Percentiles rank a stretch among this genome's conserved stretches.
Conservation (phyloP, 2,888 invertebrate genomes). For the Brachypalpus laphriformis region DNA sequence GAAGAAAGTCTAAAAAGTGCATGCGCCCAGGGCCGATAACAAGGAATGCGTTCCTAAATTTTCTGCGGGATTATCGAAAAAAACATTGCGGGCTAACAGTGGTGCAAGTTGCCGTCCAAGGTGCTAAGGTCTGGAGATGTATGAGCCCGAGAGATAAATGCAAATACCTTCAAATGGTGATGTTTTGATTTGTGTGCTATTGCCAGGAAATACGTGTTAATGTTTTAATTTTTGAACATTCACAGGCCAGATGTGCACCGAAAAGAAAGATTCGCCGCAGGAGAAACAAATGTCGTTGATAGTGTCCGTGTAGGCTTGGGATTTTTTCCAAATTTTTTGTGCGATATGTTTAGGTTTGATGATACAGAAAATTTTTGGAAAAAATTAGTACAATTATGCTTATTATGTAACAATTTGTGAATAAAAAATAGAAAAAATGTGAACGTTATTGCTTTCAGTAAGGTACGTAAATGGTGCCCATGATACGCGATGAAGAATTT, state of each 20-base stretch:
- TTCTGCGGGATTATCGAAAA: conserved; percentile 11
- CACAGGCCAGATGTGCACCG: not conserved
- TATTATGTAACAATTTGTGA: not conserved
- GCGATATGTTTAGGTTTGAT: not conserved
- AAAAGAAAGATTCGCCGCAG: not conserved
- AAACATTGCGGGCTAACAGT: not conserved
- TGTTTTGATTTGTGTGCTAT: not conserved
- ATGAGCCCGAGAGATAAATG: not conserved
- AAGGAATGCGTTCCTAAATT: conserved; percentile 20
- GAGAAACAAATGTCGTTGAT: not conserved
- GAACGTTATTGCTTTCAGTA: no score
- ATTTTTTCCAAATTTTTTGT: not conserved
- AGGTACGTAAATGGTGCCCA: no score
- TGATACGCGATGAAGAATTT: no score
- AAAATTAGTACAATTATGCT: not conserved
- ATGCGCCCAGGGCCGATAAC: conserved; percentile 4
- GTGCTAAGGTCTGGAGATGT: not conserved
- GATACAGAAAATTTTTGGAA: not conserved
- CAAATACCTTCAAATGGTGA: not conserved
- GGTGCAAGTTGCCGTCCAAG: not conserved
- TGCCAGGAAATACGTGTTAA: not conserved
- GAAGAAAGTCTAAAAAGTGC: not conserved
- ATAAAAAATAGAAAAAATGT: not conserved
- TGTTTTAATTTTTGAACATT: not conserved
- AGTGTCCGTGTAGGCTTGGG: not conserved